Conservation (phyloP, 2,888 invertebrate species). For the Mallateleia sp. region DNA sequence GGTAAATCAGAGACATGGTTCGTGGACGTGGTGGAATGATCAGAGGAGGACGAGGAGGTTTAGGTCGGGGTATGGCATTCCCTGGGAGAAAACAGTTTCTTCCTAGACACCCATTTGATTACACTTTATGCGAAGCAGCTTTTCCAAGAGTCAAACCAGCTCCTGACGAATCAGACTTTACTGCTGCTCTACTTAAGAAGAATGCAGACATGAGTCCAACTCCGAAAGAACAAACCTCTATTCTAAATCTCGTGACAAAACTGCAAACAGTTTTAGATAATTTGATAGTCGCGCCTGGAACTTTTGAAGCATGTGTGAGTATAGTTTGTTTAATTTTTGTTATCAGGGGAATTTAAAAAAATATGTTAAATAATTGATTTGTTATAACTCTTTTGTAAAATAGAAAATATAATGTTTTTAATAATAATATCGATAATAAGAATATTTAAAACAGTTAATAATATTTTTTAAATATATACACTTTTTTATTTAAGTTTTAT, state of each 20-base stretch:
- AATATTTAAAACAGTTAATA: no score
- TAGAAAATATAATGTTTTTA: no score
- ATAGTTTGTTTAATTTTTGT: slow-evolving; percentile 2
- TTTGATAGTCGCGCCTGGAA: slow-evolving; percentile 97
- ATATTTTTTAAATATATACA: no score
- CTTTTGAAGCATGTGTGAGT: slow-evolving; percentile 98
- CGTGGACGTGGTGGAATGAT: slow-evolving; percentile 92
- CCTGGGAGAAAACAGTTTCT: slow-evolving; percentile 91
- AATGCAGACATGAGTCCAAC: slow-evolving; percentile 98
- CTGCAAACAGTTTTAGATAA: slow-evolving; percentile 98
- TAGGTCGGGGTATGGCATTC: slow-evolving; percentile 92
- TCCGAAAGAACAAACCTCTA: slow-evolving; percentile 97
- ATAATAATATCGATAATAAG: no score
- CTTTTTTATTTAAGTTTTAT: no score
- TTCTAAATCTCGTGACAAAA: slow-evolving; percentile 98
- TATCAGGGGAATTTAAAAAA: neutral
- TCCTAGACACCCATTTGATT: slow-evolving; percentile 96
- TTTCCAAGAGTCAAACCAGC: slow-evolving; percentile 96
- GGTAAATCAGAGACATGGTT: slow-evolving; percentile 93
- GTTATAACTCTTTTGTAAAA: no score
- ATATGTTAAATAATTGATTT: no score
- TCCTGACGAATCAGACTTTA: slow-evolving; percentile 96
- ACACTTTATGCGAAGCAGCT: slow-evolving; percentile 96
- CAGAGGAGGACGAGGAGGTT: slow-evolving; percentile 92
- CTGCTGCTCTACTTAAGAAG: slow-evolving; percentile 97